Evolutionary conservation across 2,113 vertebrate genomes (phyloP).

Genomic region (Coreoperca whiteheadi): DNA sequence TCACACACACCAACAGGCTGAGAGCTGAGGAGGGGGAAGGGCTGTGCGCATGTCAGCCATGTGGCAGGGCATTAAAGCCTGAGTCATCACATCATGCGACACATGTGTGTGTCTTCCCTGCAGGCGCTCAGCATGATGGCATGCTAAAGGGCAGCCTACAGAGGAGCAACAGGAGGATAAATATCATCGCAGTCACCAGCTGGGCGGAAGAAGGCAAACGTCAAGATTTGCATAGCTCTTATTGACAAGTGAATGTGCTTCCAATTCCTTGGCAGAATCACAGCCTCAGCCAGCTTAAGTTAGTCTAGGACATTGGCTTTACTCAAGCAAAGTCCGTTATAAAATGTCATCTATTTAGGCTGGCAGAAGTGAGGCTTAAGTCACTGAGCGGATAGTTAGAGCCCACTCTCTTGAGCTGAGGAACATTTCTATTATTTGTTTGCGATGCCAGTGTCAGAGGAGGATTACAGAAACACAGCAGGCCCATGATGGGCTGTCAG

Average conservation of each 20-base stretch:
- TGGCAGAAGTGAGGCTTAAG: conserved; percentile 40
- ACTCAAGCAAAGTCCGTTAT: conserved; percentile 46
- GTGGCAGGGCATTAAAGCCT: conserved; percentile 74
- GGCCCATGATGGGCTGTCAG: conserved; percentile 10
- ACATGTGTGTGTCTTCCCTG: conserved; percentile 59
- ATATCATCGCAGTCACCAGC: conserved; percentile 54
- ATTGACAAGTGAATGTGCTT: conserved; percentile 32
- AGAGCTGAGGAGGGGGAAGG: conserved; percentile 18
- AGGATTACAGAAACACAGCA: conserved; percentile 5
- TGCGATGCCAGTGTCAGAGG: conserved; percentile 22
- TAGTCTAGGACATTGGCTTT: conserved; percentile 40
- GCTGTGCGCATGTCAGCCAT: conserved; percentile 64
- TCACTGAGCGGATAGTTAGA: conserved; percentile 31
- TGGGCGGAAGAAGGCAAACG: conserved; percentile 39
- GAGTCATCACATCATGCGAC: conserved; percentile 76
- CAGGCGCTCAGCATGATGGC: conserved; percentile 58
- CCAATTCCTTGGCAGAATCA: conserved; percentile 32
- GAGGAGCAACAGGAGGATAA: conserved; percentile 63
- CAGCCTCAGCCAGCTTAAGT: conserved; percentile 25
- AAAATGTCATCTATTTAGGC: conserved; percentile 57
- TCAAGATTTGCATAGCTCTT: conserved; percentile 35
- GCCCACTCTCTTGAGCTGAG: conserved; percentile 11
- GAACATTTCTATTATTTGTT: conserved; percentile 33
- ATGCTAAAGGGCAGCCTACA: conserved; percentile 55
- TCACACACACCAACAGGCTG: conserved; percentile 47